Evolutionary conservation across 2,888 invertebrate genomes (phyloP).

Genomic region (Drosophila phalerata): DNA sequence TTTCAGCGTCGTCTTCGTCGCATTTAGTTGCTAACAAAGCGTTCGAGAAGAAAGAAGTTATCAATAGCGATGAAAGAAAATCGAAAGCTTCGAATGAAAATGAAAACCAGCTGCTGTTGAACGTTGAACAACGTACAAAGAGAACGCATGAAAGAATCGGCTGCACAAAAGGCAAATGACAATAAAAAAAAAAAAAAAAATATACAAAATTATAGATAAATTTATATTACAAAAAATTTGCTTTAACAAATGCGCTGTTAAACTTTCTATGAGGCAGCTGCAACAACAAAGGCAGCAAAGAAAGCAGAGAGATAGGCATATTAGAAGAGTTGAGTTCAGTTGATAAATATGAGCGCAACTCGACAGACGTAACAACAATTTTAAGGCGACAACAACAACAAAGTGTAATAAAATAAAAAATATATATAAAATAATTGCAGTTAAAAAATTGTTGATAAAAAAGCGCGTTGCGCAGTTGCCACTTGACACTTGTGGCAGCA

Average conservation of each 20-base stretch:
- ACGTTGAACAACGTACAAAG: slow-evolving; percentile 17
- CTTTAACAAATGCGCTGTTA: slow-evolving; percentile 34
- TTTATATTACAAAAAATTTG: slow-evolving; percentile 55
- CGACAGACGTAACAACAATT: slow-evolving; percentile 31
- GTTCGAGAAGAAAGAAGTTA: slow-evolving; percentile 43
- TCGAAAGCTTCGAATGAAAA: slow-evolving; percentile 50
- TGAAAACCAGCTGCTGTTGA: slow-evolving; percentile 62
- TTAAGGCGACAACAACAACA: slow-evolving; percentile 27
- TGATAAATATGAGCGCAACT: slow-evolving; percentile 45
- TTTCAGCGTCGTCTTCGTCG: slow-evolving; percentile 3
- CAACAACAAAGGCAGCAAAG: slow-evolving; percentile 7
- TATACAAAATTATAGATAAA: slow-evolving; percentile 25
- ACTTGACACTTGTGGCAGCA: slow-evolving; percentile 14
- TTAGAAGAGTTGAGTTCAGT: slow-evolving; percentile 30
- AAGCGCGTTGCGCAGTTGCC: slow-evolving; percentile 16
- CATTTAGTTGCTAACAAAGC: slow-evolving; percentile 20
- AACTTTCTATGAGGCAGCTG: slow-evolving; percentile 44
- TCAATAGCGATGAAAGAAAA: slow-evolving; percentile 63
- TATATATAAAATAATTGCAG: background rate
- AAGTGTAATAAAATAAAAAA: slow-evolving; percentile 4
- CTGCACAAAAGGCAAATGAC: slow-evolving; percentile 26
- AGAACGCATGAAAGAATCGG: slow-evolving; percentile 23
- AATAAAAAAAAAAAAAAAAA: slow-evolving; percentile 20
- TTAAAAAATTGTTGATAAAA: slow-evolving; percentile 17
- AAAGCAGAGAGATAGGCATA: slow-evolving; percentile 22